Evolutionary conservation across 2,888 invertebrate species (phyloP).

Genomic region (Chrysolina americana): DNA sequence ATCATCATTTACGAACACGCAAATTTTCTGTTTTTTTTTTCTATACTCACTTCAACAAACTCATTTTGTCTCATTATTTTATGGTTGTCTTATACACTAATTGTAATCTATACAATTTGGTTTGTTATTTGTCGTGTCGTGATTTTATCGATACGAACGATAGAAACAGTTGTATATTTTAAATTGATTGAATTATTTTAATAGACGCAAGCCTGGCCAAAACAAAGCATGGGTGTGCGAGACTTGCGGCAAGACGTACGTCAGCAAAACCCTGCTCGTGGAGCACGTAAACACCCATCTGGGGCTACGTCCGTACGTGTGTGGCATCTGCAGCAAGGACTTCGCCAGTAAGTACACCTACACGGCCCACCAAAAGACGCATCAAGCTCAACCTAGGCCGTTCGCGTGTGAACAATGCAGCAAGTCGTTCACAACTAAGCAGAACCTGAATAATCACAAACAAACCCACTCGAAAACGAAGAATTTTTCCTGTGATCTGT

Average conservation of each 20-base stretch:
- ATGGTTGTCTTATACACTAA: no score
- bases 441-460: conserved; percentile 83
- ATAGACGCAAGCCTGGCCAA: no score
- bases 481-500: conserved; percentile 78
- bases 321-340: conserved; percentile 78
- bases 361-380: conserved; percentile 82
- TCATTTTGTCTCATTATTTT: no score
- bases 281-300: conserved; percentile 83
- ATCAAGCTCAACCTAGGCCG: conserved; percentile 78
- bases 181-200: no score
- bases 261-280: conserved; percentile 78
- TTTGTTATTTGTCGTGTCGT: no score
- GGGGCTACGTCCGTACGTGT: conserved; percentile 78
- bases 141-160: no score
- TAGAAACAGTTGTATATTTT: no score
- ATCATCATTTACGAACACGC: no score
- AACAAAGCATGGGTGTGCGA: conserved; percentile 77
- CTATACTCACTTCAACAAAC: no score
- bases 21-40: no score
- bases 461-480: conserved; percentile 81
- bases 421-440: conserved; percentile 83
- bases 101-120: no score
- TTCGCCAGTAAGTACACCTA: conserved; percentile 87
- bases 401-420: conserved; percentile 78
- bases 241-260: conserved; percentile 78